These are phyloP conservation scores for Mus minutoides DNA, from an alignment of 2,797 vertebrate genomes.

Conservation along the genomic window DNA sequence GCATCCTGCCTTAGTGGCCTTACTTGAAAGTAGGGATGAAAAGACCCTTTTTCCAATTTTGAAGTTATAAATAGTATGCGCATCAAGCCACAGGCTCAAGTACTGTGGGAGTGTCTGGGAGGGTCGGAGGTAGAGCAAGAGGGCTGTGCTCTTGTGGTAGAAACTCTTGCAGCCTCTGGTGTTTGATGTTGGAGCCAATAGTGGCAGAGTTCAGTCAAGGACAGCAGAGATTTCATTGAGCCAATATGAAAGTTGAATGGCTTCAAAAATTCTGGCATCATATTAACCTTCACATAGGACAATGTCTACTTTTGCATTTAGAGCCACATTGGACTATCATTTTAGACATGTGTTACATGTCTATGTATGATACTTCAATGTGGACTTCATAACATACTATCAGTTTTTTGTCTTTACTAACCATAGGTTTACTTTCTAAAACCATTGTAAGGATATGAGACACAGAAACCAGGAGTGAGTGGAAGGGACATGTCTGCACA, in stretches of 20 bases:
- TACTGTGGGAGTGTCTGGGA: not conserved
- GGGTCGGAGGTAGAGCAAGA: not conserved
- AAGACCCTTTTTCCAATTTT: slow-evolving; percentile 34
- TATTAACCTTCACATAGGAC: slow-evolving; percentile 42
- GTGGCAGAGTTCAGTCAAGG: slow-evolving; percentile 61
- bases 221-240: slow-evolving; percentile 71
- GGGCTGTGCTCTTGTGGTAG: slow-evolving; percentile 15
- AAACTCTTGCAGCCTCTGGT: slow-evolving; percentile 40
- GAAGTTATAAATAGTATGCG: not conserved
- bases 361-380: slow-evolving; percentile 89
- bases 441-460: accelerated
- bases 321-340: slow-evolving; percentile 85
- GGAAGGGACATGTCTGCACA: not conserved
- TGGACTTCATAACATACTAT: slow-evolving; percentile 86
- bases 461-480: not conserved
- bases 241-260: not conserved
- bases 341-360: slow-evolving; percentile 87
- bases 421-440: slow-evolving; percentile 86
- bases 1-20: slow-evolving; percentile 68
- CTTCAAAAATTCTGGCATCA: slow-evolving; percentile 69
- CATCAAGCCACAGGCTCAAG: slow-evolving; percentile 36
- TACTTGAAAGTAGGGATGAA: slow-evolving; percentile 58
- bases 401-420: slow-evolving; percentile 88
- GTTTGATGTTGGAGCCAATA: slow-evolving; percentile 51
- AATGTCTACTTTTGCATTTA: slow-evolving; percentile 79